Conservation (phyloP, 1,140 invertebrate genomes). For the Drosophila persimilis region DNA sequence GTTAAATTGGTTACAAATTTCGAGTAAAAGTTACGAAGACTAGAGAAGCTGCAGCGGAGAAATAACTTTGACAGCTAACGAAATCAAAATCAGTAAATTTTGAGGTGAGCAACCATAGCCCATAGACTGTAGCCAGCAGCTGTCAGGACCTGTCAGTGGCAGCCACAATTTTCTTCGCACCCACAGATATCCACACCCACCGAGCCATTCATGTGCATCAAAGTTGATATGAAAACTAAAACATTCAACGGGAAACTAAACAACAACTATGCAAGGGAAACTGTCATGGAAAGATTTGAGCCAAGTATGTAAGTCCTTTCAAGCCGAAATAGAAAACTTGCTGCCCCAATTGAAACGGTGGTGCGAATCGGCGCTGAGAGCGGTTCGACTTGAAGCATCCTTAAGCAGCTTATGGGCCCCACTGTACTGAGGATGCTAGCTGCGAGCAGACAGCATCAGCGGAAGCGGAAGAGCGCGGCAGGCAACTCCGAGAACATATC, state of each 20-base stretch:
- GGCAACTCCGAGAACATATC: slow-evolving; percentile 76
- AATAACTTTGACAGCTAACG: slow-evolving; percentile 9
- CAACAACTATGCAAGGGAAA: slow-evolving; percentile 70
- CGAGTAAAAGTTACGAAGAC: slow-evolving; percentile 19
- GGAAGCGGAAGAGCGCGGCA: slow-evolving; percentile 70
- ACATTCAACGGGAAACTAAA: slow-evolving; percentile 76
- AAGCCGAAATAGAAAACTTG: slow-evolving; percentile 61
- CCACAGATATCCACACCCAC: slow-evolving; percentile 8
- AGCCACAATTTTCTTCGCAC: slow-evolving; percentile 24
- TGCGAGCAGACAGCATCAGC: slow-evolving; percentile 34
- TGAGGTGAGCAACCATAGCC: slow-evolving; percentile 44
- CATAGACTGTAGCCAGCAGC: slow-evolving; percentile 33
- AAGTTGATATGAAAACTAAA: slow-evolving; percentile 77
- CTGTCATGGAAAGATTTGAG: slow-evolving; percentile 73
- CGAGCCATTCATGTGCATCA: slow-evolving; percentile 64
- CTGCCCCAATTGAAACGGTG: slow-evolving; percentile 53
- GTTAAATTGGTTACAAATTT: slow-evolving; percentile 50
- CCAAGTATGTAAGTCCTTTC: slow-evolving; percentile 72
- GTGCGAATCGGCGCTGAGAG: neutral
- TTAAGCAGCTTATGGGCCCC: slow-evolving; percentile 1
- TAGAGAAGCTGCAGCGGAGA: slow-evolving; percentile 5
- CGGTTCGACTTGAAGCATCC: slow-evolving; percentile 5
- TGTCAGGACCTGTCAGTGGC: slow-evolving; percentile 52
- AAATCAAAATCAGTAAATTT: slow-evolving; percentile 42
- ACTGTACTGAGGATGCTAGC: slow-evolving; percentile 36